Evolutionary conservation across 2,797 vertebrate genomes (phyloP).

Genomic region (Taeniopygia guttata): DNA sequence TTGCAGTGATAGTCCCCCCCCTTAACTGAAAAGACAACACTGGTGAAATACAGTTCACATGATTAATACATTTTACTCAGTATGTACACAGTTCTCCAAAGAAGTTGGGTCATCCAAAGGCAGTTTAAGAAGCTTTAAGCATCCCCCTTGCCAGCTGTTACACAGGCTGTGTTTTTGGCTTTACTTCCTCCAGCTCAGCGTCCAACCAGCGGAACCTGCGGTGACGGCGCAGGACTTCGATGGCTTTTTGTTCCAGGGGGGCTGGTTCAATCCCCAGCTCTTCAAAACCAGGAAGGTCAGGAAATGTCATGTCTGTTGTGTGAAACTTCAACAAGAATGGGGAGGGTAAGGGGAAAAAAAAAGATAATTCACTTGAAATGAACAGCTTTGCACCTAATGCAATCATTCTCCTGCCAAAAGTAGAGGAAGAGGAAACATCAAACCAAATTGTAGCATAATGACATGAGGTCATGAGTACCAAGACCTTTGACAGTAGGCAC

Average conservation of each 20-base stretch:
- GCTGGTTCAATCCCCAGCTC: conserved; percentile 86
- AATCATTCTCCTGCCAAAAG: not conserved
- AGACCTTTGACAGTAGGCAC: not conserved
- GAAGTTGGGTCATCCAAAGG: not conserved
- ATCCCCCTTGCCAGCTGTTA: conserved; percentile 46
- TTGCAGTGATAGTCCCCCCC: not conserved
- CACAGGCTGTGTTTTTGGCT: conserved; percentile 82
- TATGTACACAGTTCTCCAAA: conserved; percentile 37
- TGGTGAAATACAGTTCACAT: not conserved
- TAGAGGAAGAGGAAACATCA: not conserved
- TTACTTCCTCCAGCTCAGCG: conserved; percentile 82
- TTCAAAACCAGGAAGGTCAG: conserved; percentile 88
- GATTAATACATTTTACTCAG: conserved; percentile 50
- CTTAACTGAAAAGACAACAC: not conserved
- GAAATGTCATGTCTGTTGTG: conserved; percentile 83
- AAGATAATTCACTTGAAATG: not conserved
- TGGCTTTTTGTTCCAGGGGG: conserved; percentile 86
- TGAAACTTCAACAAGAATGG: conserved; percentile 80
- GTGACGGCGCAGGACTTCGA: conserved; percentile 90
- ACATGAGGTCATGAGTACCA: not conserved
- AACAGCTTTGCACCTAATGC: not conserved
- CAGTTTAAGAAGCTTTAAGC: not conserved
- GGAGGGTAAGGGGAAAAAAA: not conserved
- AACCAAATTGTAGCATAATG: not conserved
- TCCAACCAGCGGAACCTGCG: conserved; percentile 87